These are phyloP conservation scores for Plectus sambesii DNA, from an alignment of 1,140 invertebrate genomes.

Conservation along the genomic window DNA sequence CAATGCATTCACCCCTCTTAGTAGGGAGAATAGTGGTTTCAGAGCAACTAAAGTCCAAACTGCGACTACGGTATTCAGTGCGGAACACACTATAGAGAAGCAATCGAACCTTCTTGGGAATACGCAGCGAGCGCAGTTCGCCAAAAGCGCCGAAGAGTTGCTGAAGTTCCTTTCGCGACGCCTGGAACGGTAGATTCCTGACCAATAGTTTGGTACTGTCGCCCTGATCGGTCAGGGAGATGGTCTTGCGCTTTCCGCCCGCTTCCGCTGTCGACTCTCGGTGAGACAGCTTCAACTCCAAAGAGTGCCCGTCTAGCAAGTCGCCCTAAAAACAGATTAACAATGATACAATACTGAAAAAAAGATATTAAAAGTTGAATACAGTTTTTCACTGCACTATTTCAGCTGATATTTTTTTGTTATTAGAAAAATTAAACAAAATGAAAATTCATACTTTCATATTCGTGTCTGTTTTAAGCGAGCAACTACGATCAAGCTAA, in stretches of 20 bases:
- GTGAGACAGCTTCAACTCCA: conserved; percentile 68
- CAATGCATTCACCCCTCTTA: no score
- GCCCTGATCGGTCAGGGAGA: conserved; percentile 25
- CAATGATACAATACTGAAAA: no score
- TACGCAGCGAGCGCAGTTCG: conserved; percentile 72
- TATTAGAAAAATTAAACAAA: no score
- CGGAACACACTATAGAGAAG: no score
- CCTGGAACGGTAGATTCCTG: conserved; percentile 82
- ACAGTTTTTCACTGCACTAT: no score
- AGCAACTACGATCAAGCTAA: no score
- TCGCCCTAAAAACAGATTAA: conserved; percentile 21
- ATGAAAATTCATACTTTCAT: no score
- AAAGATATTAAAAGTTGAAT: no score
- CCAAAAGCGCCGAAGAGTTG: conserved; percentile 92
- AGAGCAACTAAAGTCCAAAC: conserved; percentile 28
- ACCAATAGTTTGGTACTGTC: conserved; percentile 71
- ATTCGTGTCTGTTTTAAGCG: no score
- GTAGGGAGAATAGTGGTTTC: no score
- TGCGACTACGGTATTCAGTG: no score
- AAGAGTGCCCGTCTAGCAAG: conserved; percentile 68
- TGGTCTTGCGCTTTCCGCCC: conserved; percentile 54
- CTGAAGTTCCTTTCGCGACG: conserved; percentile 70
- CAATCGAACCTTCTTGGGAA: conserved; percentile 83
- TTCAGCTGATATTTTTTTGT: no score
- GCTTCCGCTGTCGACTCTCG: conserved; percentile 59